phyloP scores from a whole-genome alignment of 2,888 invertebrate genomes.

The Neria commutata region DNA sequence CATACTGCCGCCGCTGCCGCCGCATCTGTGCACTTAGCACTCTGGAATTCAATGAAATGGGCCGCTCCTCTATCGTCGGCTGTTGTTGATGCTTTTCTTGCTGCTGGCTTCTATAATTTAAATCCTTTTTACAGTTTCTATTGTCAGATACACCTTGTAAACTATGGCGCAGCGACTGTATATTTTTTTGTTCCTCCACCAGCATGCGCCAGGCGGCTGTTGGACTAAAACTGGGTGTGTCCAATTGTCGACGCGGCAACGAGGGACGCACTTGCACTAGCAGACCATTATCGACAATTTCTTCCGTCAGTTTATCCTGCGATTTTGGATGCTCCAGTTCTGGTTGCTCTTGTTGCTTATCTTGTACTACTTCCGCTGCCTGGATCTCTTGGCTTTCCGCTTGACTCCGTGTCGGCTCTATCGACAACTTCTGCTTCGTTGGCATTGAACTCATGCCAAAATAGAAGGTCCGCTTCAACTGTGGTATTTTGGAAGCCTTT shows the following conservation, averaged over 20 bases:
- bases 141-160: conserved; percentile 20
- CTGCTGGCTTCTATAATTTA: too few species aligned
- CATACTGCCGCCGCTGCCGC: neutral
- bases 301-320: conserved; percentile 26
- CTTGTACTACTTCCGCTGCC: neutral
- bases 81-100: neutral
- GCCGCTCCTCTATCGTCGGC: neutral
- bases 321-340: neutral
- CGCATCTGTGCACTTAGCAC: too few species aligned
- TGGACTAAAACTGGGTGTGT: conserved; percentile 81
- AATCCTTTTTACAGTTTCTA: conserved; percentile 15
- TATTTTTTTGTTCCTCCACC: conserved; percentile 41
- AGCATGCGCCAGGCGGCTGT: conserved; percentile 82
- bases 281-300: conserved; percentile 67
- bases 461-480: conserved; percentile 70
- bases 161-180: conserved; percentile 14
- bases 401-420: too few species aligned
- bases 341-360: neutral
- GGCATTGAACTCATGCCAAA: conserved; percentile 72
- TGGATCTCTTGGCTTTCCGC: too few species aligned
- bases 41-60: too few species aligned
- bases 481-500: conserved; percentile 40
- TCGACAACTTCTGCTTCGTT: neutral
- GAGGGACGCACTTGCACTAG: conserved; percentile 78
- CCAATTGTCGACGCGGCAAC: conserved; percentile 77